phyloP scores from a whole-genome alignment of 2,888 invertebrate species.

The Coenonympha arcania region DNA sequence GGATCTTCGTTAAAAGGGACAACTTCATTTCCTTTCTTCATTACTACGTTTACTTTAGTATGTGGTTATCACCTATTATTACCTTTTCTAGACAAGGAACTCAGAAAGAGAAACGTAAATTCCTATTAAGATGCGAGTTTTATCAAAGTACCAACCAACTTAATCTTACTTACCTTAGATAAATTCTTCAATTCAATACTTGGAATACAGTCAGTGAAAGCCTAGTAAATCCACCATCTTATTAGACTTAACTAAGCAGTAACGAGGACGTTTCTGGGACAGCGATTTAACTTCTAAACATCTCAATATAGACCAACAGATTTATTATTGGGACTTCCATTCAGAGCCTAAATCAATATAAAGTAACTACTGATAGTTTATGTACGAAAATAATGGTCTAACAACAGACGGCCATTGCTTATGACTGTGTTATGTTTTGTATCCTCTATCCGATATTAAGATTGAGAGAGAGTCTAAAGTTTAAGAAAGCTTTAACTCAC shows the following conservation, averaged over 20 bases:
- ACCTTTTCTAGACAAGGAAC: neutral
- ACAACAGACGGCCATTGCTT: no score
- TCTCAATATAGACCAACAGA: constrained; percentile 4
- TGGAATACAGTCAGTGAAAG: constrained; percentile 7
- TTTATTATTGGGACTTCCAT: neutral
- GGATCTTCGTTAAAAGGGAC: neutral
- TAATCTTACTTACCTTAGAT: neutral
- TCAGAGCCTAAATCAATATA: no score
- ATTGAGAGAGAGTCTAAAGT: no score
- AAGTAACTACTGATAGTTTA: no score
- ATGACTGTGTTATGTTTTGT: no score
- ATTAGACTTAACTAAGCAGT: constrained; percentile 6
- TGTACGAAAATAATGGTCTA: no score
- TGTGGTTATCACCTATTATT: neutral
- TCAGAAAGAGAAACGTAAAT: neutral
- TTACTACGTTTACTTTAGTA: neutral
- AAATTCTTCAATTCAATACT: constrained; percentile 2
- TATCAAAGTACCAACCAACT: constrained; percentile 2
- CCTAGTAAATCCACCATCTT: constrained; percentile 4
- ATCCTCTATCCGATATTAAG: no score
- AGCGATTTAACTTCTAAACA: constrained; percentile 8
- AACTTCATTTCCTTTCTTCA: neutral
- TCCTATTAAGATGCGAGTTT: neutral
- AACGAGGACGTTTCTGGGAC: constrained; percentile 12
- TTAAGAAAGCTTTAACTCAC: no score